Base-by-base conservation (phyloP, 2,888 invertebrate species). In the Xestia xanthographa region DNA sequence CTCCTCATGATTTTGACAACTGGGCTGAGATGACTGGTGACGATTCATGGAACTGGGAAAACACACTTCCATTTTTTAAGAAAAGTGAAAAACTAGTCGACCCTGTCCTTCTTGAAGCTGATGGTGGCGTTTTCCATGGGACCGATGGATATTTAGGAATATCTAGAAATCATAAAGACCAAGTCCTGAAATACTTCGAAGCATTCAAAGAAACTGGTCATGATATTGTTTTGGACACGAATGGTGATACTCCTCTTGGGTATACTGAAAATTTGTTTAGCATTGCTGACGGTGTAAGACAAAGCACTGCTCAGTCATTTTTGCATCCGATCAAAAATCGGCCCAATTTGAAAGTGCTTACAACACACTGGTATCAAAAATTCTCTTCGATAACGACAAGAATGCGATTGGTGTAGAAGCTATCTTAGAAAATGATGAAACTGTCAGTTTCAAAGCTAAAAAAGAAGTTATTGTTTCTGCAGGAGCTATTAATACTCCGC, bases 291-390 rank as follows among this genome's bases (percentile, higher is more conserved):
- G 96, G 96, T 1, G 85, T 90, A 34, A 91, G 97, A 41, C 95
- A 95, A 81, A 96, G 96, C 78, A 95, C 96, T 1, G 95, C 97
- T 0, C 93, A 94, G 65, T 94, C 95, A 66, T 97, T 95, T 83
- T 87, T 97, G 0, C 83, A 91, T 0, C 89, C 89, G 0, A 77
- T 88, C 0, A 92, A 88, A 81, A 77, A 91, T 0, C 87, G 93
- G 20, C 43, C 80, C 0, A 95, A 95, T 81, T 86, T 95, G 12
- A 85, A 90, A 34, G 87, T 95, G 0, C 86, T 93, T 17, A 97
- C 97, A 89, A 96, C 80, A 94, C 97, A 0, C 88, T 94, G 17
- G 97, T 95, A 0, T 95, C 93, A 0, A 93, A 94, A 79, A 90
- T 97, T 34, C 75, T 97, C 11, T 95, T 97, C 62, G 95, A 97